Base-by-base conservation (phyloP, 2,888 invertebrate species). In the Oscheius onirici region DNA sequence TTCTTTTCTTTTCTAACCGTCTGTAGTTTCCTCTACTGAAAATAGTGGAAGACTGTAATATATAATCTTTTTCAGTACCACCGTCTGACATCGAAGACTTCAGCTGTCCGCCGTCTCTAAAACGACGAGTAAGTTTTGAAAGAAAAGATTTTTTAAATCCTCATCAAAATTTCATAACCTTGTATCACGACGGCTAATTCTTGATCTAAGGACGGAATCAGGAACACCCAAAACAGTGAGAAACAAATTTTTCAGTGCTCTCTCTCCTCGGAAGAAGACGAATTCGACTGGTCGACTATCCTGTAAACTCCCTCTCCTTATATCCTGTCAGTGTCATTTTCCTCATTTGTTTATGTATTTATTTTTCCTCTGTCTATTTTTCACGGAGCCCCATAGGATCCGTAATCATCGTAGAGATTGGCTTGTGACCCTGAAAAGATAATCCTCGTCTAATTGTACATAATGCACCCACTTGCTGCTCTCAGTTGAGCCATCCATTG, bases 251-350 rank as follows among this genome's bases (percentile, higher is more conserved):
- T 63, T 63, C 49, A 63, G 63, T 15, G 49, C 26, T 63, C 63
- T 63, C 63, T 63, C 17, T 49, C 49, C 3, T 46, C 46, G 1
- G 63, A 49, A 2, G 80, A 80, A 13, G 80, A 80, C 46, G 80
- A 80, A 8, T 78, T 77, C 63, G 80, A 80, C 51, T 80, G 80
- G 80, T 73, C 77, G 34, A 41, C 58, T 0, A 41, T 80, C 20
- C 43, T 78, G 15, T 75, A 57, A 34, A 69, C 15, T 66, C 26
- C 15, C 13, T 26, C 44, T 20, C n/a, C n/a, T 24, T 20, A 0
- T n/a, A n/a, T 52, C n/a, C 34, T 34, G 34, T 34, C 34, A 8
- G 15, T 20, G 46, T 46, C 46, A 20, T 46, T 46, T 46, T 11
- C 46, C 43, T 43, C 43, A 8, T 43, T 11, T n/a, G n/a, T n/a